phyloP scores from a whole-genome alignment of 2,797 vertebrate genomes.

The Enoplosus armatus region DNA sequence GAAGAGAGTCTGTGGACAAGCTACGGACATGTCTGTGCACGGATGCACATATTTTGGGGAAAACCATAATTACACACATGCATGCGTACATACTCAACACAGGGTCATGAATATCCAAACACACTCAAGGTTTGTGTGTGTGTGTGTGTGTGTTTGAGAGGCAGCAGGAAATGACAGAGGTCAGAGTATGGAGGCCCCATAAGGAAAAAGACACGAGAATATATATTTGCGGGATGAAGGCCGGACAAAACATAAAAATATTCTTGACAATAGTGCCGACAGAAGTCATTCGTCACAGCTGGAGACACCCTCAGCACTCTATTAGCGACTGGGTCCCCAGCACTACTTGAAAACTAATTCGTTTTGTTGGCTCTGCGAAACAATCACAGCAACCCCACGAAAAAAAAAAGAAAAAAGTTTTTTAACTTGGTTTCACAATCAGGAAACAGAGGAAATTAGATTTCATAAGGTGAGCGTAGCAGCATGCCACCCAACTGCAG shows the following conservation, averaged over 20 bases:
- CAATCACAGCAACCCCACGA: slow-evolving; percentile 24
- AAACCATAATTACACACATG: slow-evolving; percentile 31
- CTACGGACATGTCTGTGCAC: slow-evolving; percentile 21
- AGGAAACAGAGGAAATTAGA: slow-evolving; percentile 61
- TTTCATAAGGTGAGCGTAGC: slow-evolving; percentile 56
- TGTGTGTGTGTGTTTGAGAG: slow-evolving; percentile 55
- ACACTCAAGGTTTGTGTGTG: not conserved
- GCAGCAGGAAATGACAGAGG: slow-evolving; percentile 64
- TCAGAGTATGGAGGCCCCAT: slow-evolving; percentile 44
- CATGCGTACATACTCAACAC: slow-evolving; percentile 7
- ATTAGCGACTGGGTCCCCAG: slow-evolving; percentile 20
- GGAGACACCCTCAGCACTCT: slow-evolving; percentile 41
- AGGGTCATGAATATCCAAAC: slow-evolving; percentile 4
- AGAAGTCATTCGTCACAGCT: slow-evolving; percentile 46
- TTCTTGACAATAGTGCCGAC: slow-evolving; percentile 24
- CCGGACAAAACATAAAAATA: slow-evolving; percentile 37
- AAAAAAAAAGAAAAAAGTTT: slow-evolving; percentile 9
- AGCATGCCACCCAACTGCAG: slow-evolving; percentile 41
- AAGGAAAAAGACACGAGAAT: slow-evolving; percentile 22
- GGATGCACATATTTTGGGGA: slow-evolving; percentile 44
- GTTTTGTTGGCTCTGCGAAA: slow-evolving; percentile 42
- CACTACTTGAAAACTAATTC: slow-evolving; percentile 49
- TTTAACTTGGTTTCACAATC: slow-evolving; percentile 60
- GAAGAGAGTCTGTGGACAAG: slow-evolving; percentile 45
- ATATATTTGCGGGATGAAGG: slow-evolving; percentile 10